phyloP scores from a whole-genome alignment of 2,113 vertebrate genomes.

The Callocephalon fimbriatum region DNA sequence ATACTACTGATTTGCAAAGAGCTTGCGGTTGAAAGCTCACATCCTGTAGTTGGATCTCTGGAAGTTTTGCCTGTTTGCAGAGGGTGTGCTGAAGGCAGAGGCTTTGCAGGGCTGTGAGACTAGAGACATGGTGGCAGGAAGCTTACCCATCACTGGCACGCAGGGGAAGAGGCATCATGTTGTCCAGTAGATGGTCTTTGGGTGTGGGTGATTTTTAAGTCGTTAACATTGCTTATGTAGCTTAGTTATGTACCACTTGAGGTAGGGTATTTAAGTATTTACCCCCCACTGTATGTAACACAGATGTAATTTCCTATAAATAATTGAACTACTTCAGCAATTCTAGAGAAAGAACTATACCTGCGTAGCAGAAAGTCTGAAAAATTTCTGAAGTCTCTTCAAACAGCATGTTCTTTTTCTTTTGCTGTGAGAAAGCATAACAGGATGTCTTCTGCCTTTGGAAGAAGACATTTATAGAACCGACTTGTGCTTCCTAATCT shows the following conservation, averaged over 20 bases:
- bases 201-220: neutral
- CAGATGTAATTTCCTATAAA: neutral
- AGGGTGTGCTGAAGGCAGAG: neutral
- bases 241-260: neutral
- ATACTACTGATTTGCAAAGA: neutral
- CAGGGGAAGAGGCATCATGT: neutral
- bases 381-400: slow-evolving; percentile 1
- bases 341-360: neutral
- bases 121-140: neutral
- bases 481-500: neutral
- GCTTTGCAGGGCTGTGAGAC: neutral
- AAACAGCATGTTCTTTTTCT: neutral
- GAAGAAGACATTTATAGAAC: neutral
- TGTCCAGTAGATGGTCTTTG: neutral
- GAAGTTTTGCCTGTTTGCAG: neutral
- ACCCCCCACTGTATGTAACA: neutral
- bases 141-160: rapidly evolving
- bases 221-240: neutral
- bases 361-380: neutral
- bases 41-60: neutral
- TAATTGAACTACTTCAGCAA: neutral
- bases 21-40: neutral
- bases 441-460: neutral
- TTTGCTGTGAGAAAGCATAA: neutral
- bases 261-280: neutral